phyloP scores from a whole-genome alignment of 2,113 vertebrate genomes.

The Syngnathus floridae region DNA sequence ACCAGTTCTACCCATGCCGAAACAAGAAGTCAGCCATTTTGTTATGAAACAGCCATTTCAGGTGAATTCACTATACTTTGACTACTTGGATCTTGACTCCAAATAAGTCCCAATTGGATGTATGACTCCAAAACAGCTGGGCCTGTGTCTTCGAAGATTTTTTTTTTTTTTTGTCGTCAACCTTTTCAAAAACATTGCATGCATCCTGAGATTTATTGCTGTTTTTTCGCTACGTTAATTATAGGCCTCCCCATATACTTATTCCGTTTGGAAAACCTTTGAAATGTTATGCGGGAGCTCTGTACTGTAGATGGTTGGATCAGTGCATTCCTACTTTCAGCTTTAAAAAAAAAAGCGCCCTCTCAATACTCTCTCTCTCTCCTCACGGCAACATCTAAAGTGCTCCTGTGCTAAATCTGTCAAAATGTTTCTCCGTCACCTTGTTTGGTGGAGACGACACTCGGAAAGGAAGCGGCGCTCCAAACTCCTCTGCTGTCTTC shows the following conservation, averaged over 20 bases:
- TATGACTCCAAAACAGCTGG: too few relatives aligned
- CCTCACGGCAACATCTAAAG: slow-evolving; percentile 49
- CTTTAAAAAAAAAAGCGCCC: background rate
- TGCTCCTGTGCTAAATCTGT: slow-evolving; percentile 65
- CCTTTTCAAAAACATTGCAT: too few relatives aligned
- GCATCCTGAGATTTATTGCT: too few relatives aligned
- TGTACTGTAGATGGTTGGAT: background rate
- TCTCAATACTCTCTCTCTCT: slow-evolving; percentile 13
- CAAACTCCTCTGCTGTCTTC: background rate
- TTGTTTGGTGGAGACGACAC: slow-evolving; percentile 27
- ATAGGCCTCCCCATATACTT: background rate
- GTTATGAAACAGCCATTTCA: too few relatives aligned
- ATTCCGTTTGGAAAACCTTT: background rate
- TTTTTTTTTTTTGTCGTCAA: too few relatives aligned
- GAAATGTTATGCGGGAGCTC: background rate
- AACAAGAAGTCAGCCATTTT: too few relatives aligned
- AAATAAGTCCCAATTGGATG: too few relatives aligned
- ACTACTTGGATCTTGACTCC: too few relatives aligned
- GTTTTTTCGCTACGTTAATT: too few relatives aligned
- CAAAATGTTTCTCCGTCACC: slow-evolving; percentile 56
- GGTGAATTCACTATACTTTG: too few relatives aligned
- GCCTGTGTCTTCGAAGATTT: too few relatives aligned
- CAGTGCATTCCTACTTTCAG: background rate
- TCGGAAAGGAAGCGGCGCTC: slow-evolving; percentile 1
- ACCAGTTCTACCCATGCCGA: too few relatives aligned